phyloP scores from a whole-genome alignment of 1,140 invertebrate genomes.

The Grapholita molesta region DNA sequence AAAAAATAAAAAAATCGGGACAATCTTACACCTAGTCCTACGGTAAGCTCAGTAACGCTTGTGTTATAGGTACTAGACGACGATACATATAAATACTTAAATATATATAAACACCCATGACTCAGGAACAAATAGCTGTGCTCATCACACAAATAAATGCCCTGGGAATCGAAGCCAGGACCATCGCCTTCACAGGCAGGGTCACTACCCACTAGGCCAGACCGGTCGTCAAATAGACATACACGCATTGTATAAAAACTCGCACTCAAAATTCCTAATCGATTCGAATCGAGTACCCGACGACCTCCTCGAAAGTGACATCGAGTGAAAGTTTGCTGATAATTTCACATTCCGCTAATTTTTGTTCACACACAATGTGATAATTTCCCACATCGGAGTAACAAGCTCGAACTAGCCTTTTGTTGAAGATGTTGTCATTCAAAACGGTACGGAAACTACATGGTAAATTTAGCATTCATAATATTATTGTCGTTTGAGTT shows the following conservation, averaged over 20 bases:
- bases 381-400: slow-evolving; percentile 42
- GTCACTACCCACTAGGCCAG: too few relatives aligned
- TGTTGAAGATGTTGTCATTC: slow-evolving; percentile 47
- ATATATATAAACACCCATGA: too few relatives aligned
- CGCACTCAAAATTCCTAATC: slow-evolving; percentile 36
- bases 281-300: slow-evolving; percentile 25
- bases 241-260: slow-evolving; percentile 30
- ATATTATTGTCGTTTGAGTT: neutral
- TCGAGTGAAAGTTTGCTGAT: slow-evolving; percentile 51
- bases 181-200: too few relatives aligned
- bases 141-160: too few relatives aligned
- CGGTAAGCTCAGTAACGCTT: too few relatives aligned
- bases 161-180: too few relatives aligned
- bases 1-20: too few relatives aligned
- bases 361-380: slow-evolving; percentile 54
- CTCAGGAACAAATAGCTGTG: too few relatives aligned
- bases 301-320: slow-evolving; percentile 46
- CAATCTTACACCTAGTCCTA: too few relatives aligned
- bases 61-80: too few relatives aligned
- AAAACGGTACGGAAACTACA: slow-evolving; percentile 23
- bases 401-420: slow-evolving; percentile 40
- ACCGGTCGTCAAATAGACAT: too few relatives aligned
- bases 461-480: slow-evolving; percentile 21
- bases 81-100: too few relatives aligned
- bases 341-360: slow-evolving; percentile 50